A percentile compares a stretch with the other conserved stretches of the same genome.
Evolutionary conservation across 64 coral and sea anemone species (phyloP).

Genomic region (Pocillopora verrucosa): DNA sequence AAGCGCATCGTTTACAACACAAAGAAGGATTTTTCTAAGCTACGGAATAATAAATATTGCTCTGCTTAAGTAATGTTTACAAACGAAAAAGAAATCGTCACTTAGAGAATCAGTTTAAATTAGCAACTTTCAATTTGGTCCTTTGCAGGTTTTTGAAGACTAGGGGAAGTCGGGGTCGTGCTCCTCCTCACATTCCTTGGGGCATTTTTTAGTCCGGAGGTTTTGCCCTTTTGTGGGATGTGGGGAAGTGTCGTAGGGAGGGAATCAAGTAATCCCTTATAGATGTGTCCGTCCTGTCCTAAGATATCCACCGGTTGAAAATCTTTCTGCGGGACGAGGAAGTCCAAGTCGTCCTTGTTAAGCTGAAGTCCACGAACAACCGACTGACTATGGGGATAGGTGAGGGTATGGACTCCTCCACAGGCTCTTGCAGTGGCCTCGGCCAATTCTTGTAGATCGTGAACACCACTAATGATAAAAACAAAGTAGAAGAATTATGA

Average conservation of each 20-base stretch:
- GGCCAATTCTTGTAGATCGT: slow-evolving; percentile 75
- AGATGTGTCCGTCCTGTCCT: slow-evolving; percentile 96
- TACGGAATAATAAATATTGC: background rate
- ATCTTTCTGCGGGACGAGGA: slow-evolving; percentile 74
- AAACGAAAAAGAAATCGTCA: background rate
- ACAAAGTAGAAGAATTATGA: background rate
- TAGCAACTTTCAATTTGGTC: slow-evolving; percentile 5
- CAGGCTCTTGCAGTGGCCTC: slow-evolving; percentile 82
- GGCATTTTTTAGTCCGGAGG: background rate
- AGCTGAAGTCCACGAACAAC: slow-evolving; percentile 84
- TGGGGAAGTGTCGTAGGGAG: slow-evolving; percentile 54
- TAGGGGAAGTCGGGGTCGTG: slow-evolving; percentile 5
- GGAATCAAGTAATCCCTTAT: slow-evolving; percentile 72
- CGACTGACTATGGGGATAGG: slow-evolving; percentile 84
- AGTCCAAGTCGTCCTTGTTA: slow-evolving; percentile 78
- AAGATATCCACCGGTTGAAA: slow-evolving; percentile 77
- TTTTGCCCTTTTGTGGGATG: slow-evolving; percentile 21
- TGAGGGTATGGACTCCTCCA: slow-evolving; percentile 91
- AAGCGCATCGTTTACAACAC: background rate
- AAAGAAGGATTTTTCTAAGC: background rate
- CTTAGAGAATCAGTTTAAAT: background rate
- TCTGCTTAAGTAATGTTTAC: background rate
- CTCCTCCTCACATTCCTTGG: slow-evolving; percentile 23
- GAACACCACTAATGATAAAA: slow-evolving; percentile 52
- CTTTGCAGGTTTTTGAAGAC: background rate